phyloP scores from a whole-genome alignment of 2,888 invertebrate genomes.

The Hemicrepidius hirtus region DNA sequence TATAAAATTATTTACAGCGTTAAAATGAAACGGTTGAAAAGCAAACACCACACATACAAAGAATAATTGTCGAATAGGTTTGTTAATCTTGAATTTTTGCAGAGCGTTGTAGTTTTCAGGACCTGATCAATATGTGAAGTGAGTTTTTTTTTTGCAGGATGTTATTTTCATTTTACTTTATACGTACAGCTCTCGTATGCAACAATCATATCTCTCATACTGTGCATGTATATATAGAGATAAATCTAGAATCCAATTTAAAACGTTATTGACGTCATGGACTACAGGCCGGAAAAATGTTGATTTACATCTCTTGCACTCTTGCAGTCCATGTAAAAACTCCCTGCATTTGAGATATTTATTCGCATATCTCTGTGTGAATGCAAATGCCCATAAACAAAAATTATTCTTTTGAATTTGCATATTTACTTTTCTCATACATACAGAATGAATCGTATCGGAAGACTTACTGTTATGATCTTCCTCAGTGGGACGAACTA shows the following conservation, averaged over 20 bases:
- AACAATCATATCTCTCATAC: constrained; percentile 30
- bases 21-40: neutral
- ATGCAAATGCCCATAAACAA: constrained; percentile 55
- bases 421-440: neutral
- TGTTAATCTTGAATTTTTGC: neutral
- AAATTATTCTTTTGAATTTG: constrained; percentile 23
- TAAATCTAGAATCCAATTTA: constrained; percentile 68
- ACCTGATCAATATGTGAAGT: too few relatives aligned
- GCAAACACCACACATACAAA: too few relatives aligned
- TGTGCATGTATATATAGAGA: constrained; percentile 55
- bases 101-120: neutral
- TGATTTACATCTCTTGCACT: constrained; percentile 64
- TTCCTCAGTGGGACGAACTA: too few relatives aligned
- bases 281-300: constrained; percentile 64
- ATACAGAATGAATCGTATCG: neutral
- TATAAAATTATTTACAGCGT: too few relatives aligned
- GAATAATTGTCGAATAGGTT: neutral
- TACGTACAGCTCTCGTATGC: constrained; percentile 23
- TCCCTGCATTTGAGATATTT: constrained; percentile 22
- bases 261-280: constrained; percentile 68
- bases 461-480: neutral
- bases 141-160: neutral
- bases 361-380: constrained; percentile 44
- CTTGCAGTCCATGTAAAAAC: constrained; percentile 44
- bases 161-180: constrained; percentile 22